These are phyloP conservation scores for Lutjanus campechanus DNA, from an alignment of 2,797 vertebrate genomes.

Conservation along the genomic window DNA sequence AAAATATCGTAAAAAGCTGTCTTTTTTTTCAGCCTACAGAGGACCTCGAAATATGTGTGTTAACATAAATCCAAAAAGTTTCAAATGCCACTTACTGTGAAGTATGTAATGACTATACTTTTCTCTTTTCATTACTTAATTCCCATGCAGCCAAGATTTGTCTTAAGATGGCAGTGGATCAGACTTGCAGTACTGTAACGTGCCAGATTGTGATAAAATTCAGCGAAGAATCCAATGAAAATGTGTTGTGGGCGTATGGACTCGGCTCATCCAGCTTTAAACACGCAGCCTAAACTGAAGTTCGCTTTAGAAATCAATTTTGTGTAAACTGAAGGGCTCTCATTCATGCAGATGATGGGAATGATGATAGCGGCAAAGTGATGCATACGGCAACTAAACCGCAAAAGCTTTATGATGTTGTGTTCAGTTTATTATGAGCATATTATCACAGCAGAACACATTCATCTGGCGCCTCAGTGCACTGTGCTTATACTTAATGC, in stretches of 20 bases:
- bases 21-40: neutral
- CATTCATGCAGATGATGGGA: slow-evolving; percentile 15
- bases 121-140: neutral
- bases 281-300: neutral
- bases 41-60: neutral
- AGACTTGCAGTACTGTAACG: neutral
- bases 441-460: slow-evolving; percentile 37
- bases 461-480: slow-evolving; percentile 37
- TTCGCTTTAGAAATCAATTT: slow-evolving; percentile 5
- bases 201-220: slow-evolving; percentile 24
- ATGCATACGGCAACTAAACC: slow-evolving; percentile 21
- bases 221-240: neutral
- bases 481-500: slow-evolving; percentile 40
- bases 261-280: slow-evolving; percentile 14
- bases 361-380: neutral
- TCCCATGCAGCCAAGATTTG: slow-evolving; percentile 8
- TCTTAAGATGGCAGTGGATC: slow-evolving; percentile 12
- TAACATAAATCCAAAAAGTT: neutral
- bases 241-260: slow-evolving; percentile 4
- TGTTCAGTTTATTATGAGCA: slow-evolving; percentile 33
- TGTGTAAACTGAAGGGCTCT: neutral
- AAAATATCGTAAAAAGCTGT: neutral
- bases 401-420: slow-evolving; percentile 16
- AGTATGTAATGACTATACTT: neutral
- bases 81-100: neutral